Conservation (phyloP, 2,113 vertebrate species). For the Chaenogobius annularis region DNA sequence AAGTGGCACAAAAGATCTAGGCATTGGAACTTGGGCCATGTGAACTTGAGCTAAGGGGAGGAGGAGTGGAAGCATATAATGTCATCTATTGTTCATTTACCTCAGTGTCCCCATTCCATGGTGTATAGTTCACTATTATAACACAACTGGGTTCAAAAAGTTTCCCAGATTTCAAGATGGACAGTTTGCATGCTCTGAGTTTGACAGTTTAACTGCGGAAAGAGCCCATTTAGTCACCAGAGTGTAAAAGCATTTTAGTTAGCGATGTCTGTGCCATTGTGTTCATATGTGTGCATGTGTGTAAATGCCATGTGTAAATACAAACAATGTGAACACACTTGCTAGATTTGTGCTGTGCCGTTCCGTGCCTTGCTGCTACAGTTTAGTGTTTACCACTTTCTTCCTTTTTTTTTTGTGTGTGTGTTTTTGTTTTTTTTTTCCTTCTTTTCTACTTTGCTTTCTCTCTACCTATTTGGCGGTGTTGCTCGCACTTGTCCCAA, state of each 20-base stretch:
- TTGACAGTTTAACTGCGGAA: slow-evolving; percentile 52
- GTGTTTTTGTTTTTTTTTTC: slow-evolving; percentile 58
- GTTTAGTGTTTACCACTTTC: slow-evolving; percentile 76
- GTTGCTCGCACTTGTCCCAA: slow-evolving; percentile 86
- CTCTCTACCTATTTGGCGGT: slow-evolving; percentile 75
- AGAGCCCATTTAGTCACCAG: slow-evolving; percentile 38
- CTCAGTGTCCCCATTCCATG: slow-evolving; percentile 67
- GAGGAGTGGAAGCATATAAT: slow-evolving; percentile 60
- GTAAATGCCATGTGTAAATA: slow-evolving; percentile 20
- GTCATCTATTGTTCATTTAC: slow-evolving; percentile 42
- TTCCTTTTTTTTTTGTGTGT: slow-evolving; percentile 74
- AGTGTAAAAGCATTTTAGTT: slow-evolving; percentile 72
- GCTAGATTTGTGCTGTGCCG: slow-evolving; percentile 56
- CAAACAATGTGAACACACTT: slow-evolving; percentile 27
- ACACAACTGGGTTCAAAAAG: slow-evolving; percentile 29
- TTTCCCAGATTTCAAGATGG: slow-evolving; percentile 45
- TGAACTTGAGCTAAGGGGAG: slow-evolving; percentile 48
- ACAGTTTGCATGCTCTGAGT: slow-evolving; percentile 27
- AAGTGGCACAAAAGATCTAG: slow-evolving; percentile 34
- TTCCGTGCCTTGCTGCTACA: slow-evolving; percentile 65
- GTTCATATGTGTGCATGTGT: slow-evolving; percentile 49
- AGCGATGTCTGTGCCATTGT: slow-evolving; percentile 71
- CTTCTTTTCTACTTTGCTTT: slow-evolving; percentile 22
- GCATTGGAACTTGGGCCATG: slow-evolving; percentile 28
- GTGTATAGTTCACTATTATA: slow-evolving; percentile 54